Conservation (phyloP, 2,888 invertebrate genomes). For the Oeneis ivallda region DNA sequence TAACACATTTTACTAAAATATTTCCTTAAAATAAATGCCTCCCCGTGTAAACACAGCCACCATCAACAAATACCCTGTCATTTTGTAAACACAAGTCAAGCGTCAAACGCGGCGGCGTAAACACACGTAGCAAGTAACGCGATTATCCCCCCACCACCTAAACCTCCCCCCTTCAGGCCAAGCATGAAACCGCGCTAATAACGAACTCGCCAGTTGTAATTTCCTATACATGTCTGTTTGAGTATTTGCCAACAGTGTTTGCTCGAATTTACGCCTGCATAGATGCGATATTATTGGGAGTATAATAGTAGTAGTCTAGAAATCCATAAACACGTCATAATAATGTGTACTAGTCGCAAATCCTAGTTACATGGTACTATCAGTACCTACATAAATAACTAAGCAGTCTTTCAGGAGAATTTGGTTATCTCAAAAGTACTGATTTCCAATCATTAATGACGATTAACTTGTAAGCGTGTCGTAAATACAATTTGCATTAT, state of each 20-base stretch:
- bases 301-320: no score
- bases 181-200: constrained; percentile 53
- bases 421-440: background rate
- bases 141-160: constrained; percentile 32
- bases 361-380: background rate
- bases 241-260: constrained; percentile 22
- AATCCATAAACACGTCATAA: background rate
- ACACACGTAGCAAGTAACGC: constrained; percentile 36
- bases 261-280: constrained; percentile 20
- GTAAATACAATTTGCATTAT: no score
- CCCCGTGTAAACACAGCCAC: constrained; percentile 21
- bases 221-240: constrained; percentile 53
- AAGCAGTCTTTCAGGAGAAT: no score
- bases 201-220: constrained; percentile 55
- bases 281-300: constrained; percentile 17
- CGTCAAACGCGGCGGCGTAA: constrained; percentile 33
- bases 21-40: constrained; percentile 18
- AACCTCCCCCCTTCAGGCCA: constrained; percentile 26
- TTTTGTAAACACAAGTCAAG: constrained; percentile 33
- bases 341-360: background rate
- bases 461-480: no score
- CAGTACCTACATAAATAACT: background rate
- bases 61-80: constrained; percentile 25
- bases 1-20: background rate
- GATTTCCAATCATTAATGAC: no score